Evolutionary conservation across 2,113 vertebrate genomes (phyloP), one percentile per base, ranked within the genome.

Genomic region (Coptodon rendalli): DNA sequence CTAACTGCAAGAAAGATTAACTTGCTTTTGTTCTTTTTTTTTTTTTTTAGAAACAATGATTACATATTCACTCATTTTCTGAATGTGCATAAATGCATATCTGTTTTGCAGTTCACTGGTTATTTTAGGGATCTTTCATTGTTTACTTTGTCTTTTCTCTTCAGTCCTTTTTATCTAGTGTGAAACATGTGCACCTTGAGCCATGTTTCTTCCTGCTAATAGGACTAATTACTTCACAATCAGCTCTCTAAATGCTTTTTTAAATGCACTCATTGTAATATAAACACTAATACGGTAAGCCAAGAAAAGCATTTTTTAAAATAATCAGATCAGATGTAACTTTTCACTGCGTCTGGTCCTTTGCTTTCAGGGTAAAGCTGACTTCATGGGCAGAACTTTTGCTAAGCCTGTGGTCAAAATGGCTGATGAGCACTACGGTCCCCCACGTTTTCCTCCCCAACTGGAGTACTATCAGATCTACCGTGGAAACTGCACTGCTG

Each of bases 401-500:
- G 98, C 98, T 88, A 99, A 99, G 63, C 98, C 98, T 0, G 92
- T 98, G 85, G 98, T 99, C 82, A 99, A 99, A 95, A 99, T 99
- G 98, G 97, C 97, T 0, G 97, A 99, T 0, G 98, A 99, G 86
- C 96, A 96, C 2, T 99, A 99, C 13, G 97, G 97, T 9, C 96
- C 97, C 0, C 98, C 98, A 0, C 97, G 98, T 24, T 99, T 99
- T 91, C 98, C 98, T 0, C 98, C 98, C 0, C 98, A 98, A 89
- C 96, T 99, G 19, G 98, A 99, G 81, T 99, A 99, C 89, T 99
- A 98, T 92, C 98, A 99, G 97, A 98, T 99, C 95, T 99, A 98
- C 94, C 96, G 98, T 0, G 98, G 98, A 63, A 99, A 98, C 22
- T 96, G 97, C 94, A 97, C 97, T 0, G 98, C 98, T 0, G 98